Base-by-base conservation (phyloP, 2,113 vertebrate genomes). In the human region DNA sequence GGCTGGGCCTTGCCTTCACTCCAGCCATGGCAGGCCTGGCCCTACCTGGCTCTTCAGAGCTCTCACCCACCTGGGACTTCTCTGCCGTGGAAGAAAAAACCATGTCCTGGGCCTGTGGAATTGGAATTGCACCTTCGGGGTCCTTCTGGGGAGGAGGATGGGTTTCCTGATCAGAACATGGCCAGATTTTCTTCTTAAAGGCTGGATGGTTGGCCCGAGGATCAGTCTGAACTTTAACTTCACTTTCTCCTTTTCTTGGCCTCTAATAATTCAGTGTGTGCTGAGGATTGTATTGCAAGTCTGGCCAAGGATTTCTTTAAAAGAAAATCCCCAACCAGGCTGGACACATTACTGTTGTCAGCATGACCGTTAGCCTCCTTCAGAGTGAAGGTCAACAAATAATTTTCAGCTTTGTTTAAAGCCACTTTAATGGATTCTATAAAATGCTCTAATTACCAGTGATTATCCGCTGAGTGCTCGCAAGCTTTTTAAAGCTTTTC, bases 321-420 rank as follows among this genome's bases (percentile, higher is more conserved):
- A 83, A 86, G 50, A 87, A 93, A 89, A 27, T 32, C 30, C 13
- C 16, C 14, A 30, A 2, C 75, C 38, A 45, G 64, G 80, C 79
- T 0, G 1, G 64, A 35, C 5, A 2, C 45, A 14, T 75, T 9
- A 30, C 18, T 32, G 66, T 38, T 43, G 75, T 11, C 66, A 35
- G 75, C 78, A 12, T 0, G 7, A 25, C 73, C 1, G 0, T n/a
- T 48, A 0, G 55, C 55, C 25, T 93, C 88, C 81, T 84, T 89
- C 35, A 3, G 73, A 79, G 45, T 30, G 30, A 61, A 94, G 96
- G 93, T 72, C 96, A 92, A 73, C 86, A 92, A 73, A 94, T 82
- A 68, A 94, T 81, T 88, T 79, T 17, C 68, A 68, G 90, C 96
- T 97, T 96, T 90, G 90, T 96, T 93, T 93, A 81, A 97, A 96